These are phyloP conservation scores for Orius insidiosus DNA, from an alignment of 1,140 invertebrate genomes.

Conservation along the genomic window DNA sequence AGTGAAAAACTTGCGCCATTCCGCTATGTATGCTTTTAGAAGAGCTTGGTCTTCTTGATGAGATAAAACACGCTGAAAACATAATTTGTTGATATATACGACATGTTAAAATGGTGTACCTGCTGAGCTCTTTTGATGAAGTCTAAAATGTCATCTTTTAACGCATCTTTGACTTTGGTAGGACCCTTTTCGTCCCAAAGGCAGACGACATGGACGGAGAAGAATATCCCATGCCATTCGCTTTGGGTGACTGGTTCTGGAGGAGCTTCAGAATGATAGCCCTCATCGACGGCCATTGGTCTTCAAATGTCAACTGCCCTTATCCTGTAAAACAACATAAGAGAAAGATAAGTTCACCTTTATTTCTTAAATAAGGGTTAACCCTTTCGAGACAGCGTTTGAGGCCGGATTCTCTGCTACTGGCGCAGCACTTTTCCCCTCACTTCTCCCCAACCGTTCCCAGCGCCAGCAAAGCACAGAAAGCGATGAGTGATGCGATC, in stretches of 20 bases:
- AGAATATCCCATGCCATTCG: constrained; percentile 97
- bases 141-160: constrained; percentile 84
- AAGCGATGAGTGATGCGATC: too few relatives aligned
- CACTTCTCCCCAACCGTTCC: too few relatives aligned
- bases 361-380: too few relatives aligned
- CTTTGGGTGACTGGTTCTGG: constrained; percentile 77
- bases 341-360: neutral
- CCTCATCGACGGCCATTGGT: constrained; percentile 88
- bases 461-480: too few relatives aligned
- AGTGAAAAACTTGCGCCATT: constrained; percentile 96
- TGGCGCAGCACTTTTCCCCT: too few relatives aligned
- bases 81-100: too few relatives aligned
- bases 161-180: constrained; percentile 65
- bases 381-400: too few relatives aligned
- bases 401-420: too few relatives aligned
- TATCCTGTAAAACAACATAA: constrained; percentile 31
- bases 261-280: constrained; percentile 83
- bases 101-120: constrained; percentile 26
- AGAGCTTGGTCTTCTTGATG: constrained; percentile 88
- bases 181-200: constrained; percentile 93
- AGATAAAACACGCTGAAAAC: constrained; percentile 53
- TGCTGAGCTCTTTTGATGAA: constrained; percentile 88
- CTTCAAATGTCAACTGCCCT: constrained; percentile 64
- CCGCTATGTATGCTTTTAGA: constrained; percentile 86
- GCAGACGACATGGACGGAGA: constrained; percentile 84